phyloP scores from a whole-genome alignment of 1,140 invertebrate species.

The Chironomus striatipennis region DNA sequence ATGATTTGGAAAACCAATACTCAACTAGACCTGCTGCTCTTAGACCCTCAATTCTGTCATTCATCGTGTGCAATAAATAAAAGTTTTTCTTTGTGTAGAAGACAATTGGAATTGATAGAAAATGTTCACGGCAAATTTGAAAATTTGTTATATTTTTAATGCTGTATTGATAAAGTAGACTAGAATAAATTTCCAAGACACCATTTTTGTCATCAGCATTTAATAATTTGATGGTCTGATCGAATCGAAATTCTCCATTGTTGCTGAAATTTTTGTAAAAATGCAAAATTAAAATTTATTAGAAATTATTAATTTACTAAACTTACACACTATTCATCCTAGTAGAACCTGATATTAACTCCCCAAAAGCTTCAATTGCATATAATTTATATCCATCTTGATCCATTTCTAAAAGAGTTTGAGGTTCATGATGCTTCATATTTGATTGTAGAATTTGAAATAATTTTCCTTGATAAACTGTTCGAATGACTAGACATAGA shows the following conservation, averaged over 20 bases:
- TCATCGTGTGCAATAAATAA: background rate
- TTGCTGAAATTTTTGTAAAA: background rate
- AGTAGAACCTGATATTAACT: background rate
- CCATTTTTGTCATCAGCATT: no score
- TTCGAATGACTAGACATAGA: background rate
- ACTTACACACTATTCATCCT: background rate
- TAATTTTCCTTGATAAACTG: background rate
- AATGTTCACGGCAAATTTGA: background rate
- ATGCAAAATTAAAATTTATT: no score
- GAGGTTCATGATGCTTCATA: background rate
- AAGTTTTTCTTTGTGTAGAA: background rate
- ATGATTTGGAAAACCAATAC: background rate
- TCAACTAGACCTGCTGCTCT: background rate
- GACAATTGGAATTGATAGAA: background rate
- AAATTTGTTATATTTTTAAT: background rate
- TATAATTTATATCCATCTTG: background rate
- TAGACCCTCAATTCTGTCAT: background rate
- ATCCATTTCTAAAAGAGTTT: background rate
- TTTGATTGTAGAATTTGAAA: constrained; percentile 7
- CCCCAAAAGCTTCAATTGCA: background rate
- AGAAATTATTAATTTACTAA: background rate
- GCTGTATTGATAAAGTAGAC: no score
- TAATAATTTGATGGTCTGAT: background rate
- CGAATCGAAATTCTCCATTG: background rate
- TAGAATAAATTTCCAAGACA: background rate